Base-by-base conservation (phyloP, 2,797 vertebrate species). In the Acanthurus leucopareius region DNA sequence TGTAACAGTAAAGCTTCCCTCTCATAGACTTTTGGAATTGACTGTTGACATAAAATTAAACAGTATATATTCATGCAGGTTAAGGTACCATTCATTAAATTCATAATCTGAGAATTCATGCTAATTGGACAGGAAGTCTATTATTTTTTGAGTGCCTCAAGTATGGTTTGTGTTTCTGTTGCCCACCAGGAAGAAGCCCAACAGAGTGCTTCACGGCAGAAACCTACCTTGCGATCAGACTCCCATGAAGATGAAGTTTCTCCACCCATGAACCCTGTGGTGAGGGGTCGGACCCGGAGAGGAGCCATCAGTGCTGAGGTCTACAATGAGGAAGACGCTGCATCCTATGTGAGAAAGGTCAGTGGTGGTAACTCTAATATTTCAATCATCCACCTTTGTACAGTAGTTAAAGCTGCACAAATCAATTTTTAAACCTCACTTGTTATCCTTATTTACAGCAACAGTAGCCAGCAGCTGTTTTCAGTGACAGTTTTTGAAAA, bases 251-350 rank as follows among this genome's bases (percentile, higher is more conserved):
- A 98, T 45, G 97, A 98, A 78, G 95, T 97, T 79, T 98, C 97
- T 72, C 97, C 97, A n/a, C 96, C 97, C 1, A 96, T 97, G 89
- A 98, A 98, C 86, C 97, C 97, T 0, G 97, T 97, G 91, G 97
- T 98, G 3, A 97, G 96, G 88, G 96, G 96, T 1, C 95, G 97
- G 4, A 92, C 95, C 67, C 92, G 97, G 20, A 96, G 97, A 19
- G 97, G 97, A 35, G 97, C 97, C 68, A 97, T 98, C 93, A 98
- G 97, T 15, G 97, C 97, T 0, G 97, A 98, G 87, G 97, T 98
- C 75, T 98, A 98, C 82, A 98, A 96, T 0, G 97, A 98, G 93
- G 97, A 98, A 77, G 97, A 98, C 47, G 97, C 97, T 7, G 96
- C 97, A 0, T 97, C 97, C 2, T 98, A 98, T 0, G 97, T 98